A percentile compares a stretch with the other conserved stretches of the same genome.
Conservation (phyloP, 2,797 vertebrate species). For the Anomalospiza imberbis region DNA sequence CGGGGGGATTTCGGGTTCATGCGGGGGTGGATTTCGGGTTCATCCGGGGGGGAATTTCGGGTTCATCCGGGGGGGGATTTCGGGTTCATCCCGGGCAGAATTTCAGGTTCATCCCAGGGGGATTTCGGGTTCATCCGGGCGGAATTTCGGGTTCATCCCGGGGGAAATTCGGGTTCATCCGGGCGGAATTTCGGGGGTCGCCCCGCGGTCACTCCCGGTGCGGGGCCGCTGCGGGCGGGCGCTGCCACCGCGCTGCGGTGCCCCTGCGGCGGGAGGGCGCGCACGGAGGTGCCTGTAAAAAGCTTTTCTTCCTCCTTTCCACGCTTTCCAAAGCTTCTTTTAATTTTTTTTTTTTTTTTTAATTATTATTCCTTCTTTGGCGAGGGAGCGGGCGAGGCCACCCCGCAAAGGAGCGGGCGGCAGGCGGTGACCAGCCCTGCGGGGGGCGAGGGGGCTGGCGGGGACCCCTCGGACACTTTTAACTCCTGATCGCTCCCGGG, state of each 20-base stretch:
- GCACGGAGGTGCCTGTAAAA: not conserved
- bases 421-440: not conserved
- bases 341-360: not conserved
- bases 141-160: too few relatives aligned
- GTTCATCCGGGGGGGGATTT: too few relatives aligned
- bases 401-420: not conserved
- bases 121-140: too few relatives aligned
- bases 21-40: too few relatives aligned
- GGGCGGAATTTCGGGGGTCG: not conserved
- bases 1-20: not conserved
- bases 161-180: too few relatives aligned
- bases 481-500: not conserved
- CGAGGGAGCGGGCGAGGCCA: not conserved
- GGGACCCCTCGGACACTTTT: not conserved
- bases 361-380: not conserved
- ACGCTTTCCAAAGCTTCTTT: not conserved
- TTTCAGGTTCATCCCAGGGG: too few relatives aligned
- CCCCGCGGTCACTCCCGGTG: not conserved
- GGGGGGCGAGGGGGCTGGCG: not conserved
- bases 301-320: not conserved
- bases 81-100: too few relatives aligned
- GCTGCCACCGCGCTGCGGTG: not conserved
- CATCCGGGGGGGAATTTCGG: too few relatives aligned
- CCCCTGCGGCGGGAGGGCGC: not conserved
- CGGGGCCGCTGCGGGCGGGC: not conserved